These are phyloP conservation scores for Gymnocephalus cernua DNA, from an alignment of 2,113 vertebrate genomes.

Conservation along the genomic window DNA sequence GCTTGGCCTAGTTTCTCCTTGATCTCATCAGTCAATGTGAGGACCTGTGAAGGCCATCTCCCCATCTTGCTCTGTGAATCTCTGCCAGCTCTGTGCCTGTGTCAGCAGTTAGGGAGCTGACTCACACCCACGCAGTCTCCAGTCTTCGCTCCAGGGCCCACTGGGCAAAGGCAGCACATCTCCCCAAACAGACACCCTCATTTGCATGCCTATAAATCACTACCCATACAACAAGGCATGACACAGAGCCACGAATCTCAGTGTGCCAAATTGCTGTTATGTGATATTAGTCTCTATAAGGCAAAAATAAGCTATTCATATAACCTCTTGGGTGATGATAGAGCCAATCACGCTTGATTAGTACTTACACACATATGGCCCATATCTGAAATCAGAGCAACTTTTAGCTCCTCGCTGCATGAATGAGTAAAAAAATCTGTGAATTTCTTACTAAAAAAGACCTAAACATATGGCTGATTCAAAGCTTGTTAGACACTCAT, in stretches of 20 bases:
- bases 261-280: conserved; percentile 51
- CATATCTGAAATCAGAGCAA: conserved; percentile 40
- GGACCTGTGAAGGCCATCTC: conserved; percentile 78
- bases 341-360: conserved; percentile 46
- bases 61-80: conserved; percentile 67
- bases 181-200: conserved; percentile 76
- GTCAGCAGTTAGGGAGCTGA: conserved; percentile 80
- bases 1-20: conserved; percentile 79
- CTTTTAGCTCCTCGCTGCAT: conserved; percentile 6
- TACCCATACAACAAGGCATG: conserved; percentile 60
- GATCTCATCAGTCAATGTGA: conserved; percentile 80
- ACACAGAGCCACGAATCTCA: conserved; percentile 50
- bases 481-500: conserved; percentile 33
- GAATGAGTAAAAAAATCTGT: conserved; percentile 26
- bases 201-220: conserved; percentile 84
- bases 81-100: conserved; percentile 72
- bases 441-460: conserved; percentile 19
- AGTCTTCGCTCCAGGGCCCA: conserved; percentile 51
- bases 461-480: conserved; percentile 45
- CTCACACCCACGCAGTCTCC: conserved; percentile 69
- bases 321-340: conserved; percentile 34
- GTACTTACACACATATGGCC: conserved; percentile 37
- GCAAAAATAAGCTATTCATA: conserved; percentile 37
- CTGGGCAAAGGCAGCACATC: conserved; percentile 69
- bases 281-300: conserved; percentile 43